Evolutionary conservation across 2,113 vertebrate genomes (phyloP).

Genomic region (Nothocercus julius): DNA sequence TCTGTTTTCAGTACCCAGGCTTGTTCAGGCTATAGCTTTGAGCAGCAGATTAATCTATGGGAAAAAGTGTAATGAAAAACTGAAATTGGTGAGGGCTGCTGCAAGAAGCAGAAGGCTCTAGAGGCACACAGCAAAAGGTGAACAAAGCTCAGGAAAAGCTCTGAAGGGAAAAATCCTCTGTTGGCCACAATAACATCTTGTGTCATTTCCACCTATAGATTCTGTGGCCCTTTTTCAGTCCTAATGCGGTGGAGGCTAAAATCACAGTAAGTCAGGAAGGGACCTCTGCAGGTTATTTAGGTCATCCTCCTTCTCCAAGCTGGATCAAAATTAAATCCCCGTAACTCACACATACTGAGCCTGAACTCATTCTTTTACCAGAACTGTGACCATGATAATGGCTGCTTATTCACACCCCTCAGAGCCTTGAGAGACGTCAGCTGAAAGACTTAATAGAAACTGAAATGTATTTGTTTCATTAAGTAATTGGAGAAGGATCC

Average conservation of each 20-base stretch:
- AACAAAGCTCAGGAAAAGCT: not conserved
- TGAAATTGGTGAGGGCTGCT: not conserved
- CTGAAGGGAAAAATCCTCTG: not conserved
- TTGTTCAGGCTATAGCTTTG: constrained; percentile 5
- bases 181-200: not conserved
- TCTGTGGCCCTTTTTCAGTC: not conserved
- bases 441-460: not conserved
- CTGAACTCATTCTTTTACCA: not conserved
- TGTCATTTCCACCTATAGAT: not conserved
- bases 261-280: not conserved
- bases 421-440: not conserved
- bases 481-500: constrained; percentile 7
- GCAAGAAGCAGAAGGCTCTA: not conserved
- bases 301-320: not conserved
- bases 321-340: not conserved
- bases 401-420: not conserved
- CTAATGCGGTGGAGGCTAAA: not conserved
- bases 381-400: not conserved
- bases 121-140: not conserved
- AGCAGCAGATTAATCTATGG: not conserved
- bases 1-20: not conserved
- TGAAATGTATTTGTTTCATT: not conserved
- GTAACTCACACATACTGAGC: not conserved
- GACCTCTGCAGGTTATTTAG: not conserved
- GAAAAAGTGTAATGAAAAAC: not conserved